Base-by-base conservation (phyloP, 2,888 invertebrate species). In the Oxyscelio sp. region DNA sequence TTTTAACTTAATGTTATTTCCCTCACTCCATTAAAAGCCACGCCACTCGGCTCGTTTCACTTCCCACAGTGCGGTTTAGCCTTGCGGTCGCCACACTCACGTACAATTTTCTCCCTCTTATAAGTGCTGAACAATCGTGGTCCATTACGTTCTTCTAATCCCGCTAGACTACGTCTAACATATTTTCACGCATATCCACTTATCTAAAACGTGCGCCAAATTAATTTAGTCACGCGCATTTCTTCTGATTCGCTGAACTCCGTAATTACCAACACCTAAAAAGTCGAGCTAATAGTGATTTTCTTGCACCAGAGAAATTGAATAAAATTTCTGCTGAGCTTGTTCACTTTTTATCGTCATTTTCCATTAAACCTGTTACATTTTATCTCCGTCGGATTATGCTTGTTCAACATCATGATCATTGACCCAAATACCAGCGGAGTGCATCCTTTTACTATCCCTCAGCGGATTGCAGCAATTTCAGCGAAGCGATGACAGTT, bases 11-110 rank as follows among this genome's bases (percentile, higher is more conserved):
- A 91, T 90, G 91, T 89, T 90, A 89, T 90, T 93, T 92, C 91
- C 91, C 90, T 91, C 92, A 91, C 91, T 92, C 92, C 92, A 92
- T 94, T 93, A 93, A 92, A 91, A 93, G 92, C 91, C 87, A 90
- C 86, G 91, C 91, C 89, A 90, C 90, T 91, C 90, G 92, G 91
- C 90, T 93, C 92, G 92, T 93, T 93, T 92, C 92, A 91, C 92
- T 92, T 91, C 87, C 90, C 91, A 90, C 92, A 91, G 87, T 84
- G 91, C 89, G 92, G 91, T 91, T 89, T 85, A 88, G 89, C 88
- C 90, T 89, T 89, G 90, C 79, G 89, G 89, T 88, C 87, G 68
- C 38, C 74, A 85, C 89, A 79, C 89, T 88, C 85, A 66, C 86
- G 85, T 88, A 83, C 68, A 85, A 79, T 87, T 85, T 85, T 87